phyloP scores from a whole-genome alignment of 2,797 vertebrate species.

The Bradypodion pumilum region DNA sequence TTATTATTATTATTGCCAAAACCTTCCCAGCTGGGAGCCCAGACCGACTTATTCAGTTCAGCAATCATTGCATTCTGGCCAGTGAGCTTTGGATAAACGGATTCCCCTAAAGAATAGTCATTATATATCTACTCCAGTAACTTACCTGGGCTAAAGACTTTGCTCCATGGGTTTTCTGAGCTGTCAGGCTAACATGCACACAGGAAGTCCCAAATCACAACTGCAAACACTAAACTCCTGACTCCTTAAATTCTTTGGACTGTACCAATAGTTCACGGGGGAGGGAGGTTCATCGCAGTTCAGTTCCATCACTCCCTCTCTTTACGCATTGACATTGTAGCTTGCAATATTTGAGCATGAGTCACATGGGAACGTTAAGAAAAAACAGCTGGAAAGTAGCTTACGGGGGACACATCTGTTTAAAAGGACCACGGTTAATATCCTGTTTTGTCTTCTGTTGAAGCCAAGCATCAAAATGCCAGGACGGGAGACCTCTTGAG shows the following conservation, averaged over 20 bases:
- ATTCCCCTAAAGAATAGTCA: background rate
- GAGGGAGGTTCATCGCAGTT: constrained; percentile 52
- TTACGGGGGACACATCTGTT: constrained; percentile 4
- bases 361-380: constrained; percentile 62
- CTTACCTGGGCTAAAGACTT: constrained; percentile 59
- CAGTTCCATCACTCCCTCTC: constrained; percentile 50
- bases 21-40: fast-evolving
- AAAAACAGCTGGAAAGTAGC: constrained; percentile 49
- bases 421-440: background rate
- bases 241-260: constrained; percentile 68
- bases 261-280: constrained; percentile 64
- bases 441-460: constrained; percentile 31
- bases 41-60: background rate
- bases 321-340: constrained; percentile 34
- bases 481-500: constrained; percentile 28
- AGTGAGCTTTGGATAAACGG: background rate
- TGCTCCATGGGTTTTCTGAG: constrained; percentile 14
- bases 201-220: constrained; percentile 35
- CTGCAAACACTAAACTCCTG: constrained; percentile 22
- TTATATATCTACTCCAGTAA: background rate
- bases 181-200: constrained; percentile 46
- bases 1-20: background rate
- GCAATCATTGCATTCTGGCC: background rate
- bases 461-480: constrained; percentile 38
- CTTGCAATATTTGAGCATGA: constrained; percentile 56